Conservation (phyloP, 2,797 vertebrate genomes). For the Falco naumanni region DNA sequence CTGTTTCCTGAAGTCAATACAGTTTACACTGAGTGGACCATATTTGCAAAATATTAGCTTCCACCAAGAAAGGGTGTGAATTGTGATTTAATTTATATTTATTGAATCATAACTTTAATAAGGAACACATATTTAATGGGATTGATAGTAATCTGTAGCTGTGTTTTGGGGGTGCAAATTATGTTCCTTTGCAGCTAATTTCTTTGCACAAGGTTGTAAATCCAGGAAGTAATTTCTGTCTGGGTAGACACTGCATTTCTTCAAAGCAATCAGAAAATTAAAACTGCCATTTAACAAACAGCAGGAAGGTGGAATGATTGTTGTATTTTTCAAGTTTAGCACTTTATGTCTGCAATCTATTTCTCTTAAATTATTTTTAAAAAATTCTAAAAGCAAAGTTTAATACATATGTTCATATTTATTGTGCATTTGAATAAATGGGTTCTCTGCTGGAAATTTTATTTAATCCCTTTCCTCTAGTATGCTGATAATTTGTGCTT, state of each 20-base stretch:
- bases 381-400: neutral
- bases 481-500: constrained; percentile 28
- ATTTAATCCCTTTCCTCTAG: neutral
- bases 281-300: constrained; percentile 30
- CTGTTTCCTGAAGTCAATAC: constrained; percentile 56
- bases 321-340: neutral
- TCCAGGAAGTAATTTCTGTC: constrained; percentile 17
- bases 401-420: neutral
- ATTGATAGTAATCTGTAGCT: neutral
- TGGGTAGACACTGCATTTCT: neutral
- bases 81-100: constrained; percentile 36
- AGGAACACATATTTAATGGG: neutral
- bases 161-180: neutral
- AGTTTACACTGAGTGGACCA: constrained; percentile 66
- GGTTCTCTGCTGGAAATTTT: constrained; percentile 2
- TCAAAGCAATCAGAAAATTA: constrained; percentile 16
- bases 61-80: constrained; percentile 9
- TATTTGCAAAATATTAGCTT: constrained; percentile 58
- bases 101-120: constrained; percentile 5
- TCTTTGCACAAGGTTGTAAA: constrained; percentile 51
- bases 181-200: constrained; percentile 33
- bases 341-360: constrained; percentile 3
- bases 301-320: neutral
- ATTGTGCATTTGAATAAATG: neutral
- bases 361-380: constrained; percentile 19